Conservation (phyloP, 2,888 invertebrate genomes). For the Drosophila koepferae region DNA sequence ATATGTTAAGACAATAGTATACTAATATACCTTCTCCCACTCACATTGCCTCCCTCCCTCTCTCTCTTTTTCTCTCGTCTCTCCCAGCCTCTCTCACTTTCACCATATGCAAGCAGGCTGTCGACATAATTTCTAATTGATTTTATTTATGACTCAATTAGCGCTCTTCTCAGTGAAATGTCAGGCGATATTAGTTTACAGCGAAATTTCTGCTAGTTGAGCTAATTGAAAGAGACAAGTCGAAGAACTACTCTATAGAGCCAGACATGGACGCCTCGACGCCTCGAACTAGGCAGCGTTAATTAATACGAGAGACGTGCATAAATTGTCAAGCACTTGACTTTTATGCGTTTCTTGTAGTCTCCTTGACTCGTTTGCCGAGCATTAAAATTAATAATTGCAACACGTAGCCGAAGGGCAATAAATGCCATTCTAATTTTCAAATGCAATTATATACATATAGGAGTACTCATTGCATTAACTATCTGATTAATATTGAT, state of each 20-base stretch:
- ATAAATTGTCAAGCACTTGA: slow-evolving; percentile 71
- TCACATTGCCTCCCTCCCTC: background rate
- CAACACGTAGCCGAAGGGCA: slow-evolving; percentile 62
- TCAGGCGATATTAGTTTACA: slow-evolving; percentile 66
- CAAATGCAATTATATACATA: slow-evolving; percentile 2
- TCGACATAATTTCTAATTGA: slow-evolving; percentile 42
- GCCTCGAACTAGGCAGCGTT: slow-evolving; percentile 61
- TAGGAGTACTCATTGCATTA: too few species aligned
- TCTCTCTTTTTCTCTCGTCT: background rate
- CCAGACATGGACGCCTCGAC: background rate
- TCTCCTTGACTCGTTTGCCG: slow-evolving; percentile 32
- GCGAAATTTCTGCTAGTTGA: slow-evolving; percentile 8
- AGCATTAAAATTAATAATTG: slow-evolving; percentile 72
- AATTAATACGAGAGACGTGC: slow-evolving; percentile 77
- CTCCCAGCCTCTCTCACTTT: background rate
- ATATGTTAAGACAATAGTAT: background rate
- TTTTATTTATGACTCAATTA: slow-evolving; percentile 74
- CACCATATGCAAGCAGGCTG: slow-evolving; percentile 5
- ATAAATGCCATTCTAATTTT: slow-evolving; percentile 43
- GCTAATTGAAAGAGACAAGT: slow-evolving; percentile 60
- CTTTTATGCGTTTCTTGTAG: slow-evolving; percentile 62
- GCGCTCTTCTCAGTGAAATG: slow-evolving; percentile 21
- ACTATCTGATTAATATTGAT: background rate
- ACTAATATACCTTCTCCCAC: background rate
- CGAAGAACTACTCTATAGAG: slow-evolving; percentile 47